Conservation (phyloP, 2,888 invertebrate genomes). For the Platycheirus albimanus region DNA sequence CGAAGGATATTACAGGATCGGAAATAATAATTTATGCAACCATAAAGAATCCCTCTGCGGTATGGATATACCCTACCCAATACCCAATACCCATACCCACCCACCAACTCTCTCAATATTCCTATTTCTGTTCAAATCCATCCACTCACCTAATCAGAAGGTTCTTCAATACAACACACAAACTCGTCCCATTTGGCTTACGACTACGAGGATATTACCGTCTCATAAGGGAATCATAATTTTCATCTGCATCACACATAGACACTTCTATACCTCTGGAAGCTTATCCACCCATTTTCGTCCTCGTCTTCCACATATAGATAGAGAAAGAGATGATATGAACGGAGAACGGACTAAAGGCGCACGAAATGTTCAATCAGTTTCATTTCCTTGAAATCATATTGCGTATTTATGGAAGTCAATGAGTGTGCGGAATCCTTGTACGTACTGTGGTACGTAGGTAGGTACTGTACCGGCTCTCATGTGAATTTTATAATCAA, state of each 20-base stretch:
- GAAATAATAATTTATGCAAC: slow-evolving; percentile 70
- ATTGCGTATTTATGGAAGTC: slow-evolving; percentile 56
- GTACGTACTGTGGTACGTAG: too few species aligned
- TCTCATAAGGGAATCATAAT: slow-evolving; percentile 62
- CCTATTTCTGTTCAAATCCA: slow-evolving; percentile 3
- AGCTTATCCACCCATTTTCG: slow-evolving; percentile 50
- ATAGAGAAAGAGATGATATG: too few species aligned
- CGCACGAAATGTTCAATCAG: slow-evolving; percentile 60
- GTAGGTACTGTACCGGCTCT: too few species aligned
- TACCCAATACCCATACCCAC: not conserved
- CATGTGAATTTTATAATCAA: slow-evolving; percentile 28
- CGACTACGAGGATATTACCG: slow-evolving; percentile 47
- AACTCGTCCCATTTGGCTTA: slow-evolving; percentile 18
- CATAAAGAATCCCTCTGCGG: slow-evolving; percentile 65
- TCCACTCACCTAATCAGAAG: slow-evolving; percentile 37
- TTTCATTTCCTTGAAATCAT: slow-evolving; percentile 57
- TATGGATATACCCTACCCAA: too few species aligned
- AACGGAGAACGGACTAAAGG: slow-evolving; percentile 30
- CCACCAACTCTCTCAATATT: slow-evolving; percentile 12
- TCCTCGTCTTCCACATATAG: too few species aligned
- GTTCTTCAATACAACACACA: slow-evolving; percentile 3
- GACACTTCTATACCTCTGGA: slow-evolving; percentile 35
- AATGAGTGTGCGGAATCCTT: slow-evolving; percentile 28
- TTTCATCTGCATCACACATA: slow-evolving; percentile 48
- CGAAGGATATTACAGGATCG: slow-evolving; percentile 61